phyloP scores from a whole-genome alignment of 92 coral and sea anemone genomes.

The Porites rus region DNA sequence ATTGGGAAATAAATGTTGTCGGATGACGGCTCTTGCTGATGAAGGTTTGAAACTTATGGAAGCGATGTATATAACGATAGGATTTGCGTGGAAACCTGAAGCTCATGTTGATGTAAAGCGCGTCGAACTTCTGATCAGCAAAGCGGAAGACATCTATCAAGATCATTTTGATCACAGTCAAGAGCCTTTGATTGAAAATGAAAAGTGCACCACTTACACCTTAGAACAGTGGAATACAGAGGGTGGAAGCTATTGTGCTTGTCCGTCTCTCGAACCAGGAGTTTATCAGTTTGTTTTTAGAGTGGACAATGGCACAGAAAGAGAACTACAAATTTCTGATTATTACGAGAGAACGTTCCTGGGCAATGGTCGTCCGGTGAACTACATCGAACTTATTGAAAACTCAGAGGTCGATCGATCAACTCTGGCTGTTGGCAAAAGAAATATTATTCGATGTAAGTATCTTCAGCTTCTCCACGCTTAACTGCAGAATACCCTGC shows the following conservation, averaged over 20 bases:
- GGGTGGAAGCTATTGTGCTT: conserved; percentile 42
- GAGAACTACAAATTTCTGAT: conserved; percentile 32
- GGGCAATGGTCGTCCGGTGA: conserved; percentile 48
- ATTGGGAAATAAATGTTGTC: background rate
- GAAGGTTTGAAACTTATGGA: background rate
- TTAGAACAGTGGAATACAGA: conserved; percentile 52
- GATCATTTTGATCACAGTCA: conserved; percentile 20
- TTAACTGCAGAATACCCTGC: too few relatives aligned
- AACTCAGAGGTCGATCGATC: background rate
- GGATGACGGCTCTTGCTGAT: background rate
- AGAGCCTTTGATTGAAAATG: background rate
- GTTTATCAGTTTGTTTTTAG: conserved; percentile 53
- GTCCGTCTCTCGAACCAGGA: conserved; percentile 48
- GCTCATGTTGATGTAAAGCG: conserved; percentile 2
- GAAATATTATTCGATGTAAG: conserved; percentile 21
- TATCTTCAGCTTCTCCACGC: background rate
- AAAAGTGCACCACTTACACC: conserved; percentile 23
- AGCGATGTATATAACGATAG: conserved; percentile 15
- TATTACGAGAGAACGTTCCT: conserved; percentile 35
- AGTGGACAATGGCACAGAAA: conserved; percentile 33
- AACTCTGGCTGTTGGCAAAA: background rate
- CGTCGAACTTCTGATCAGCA: conserved; percentile 44
- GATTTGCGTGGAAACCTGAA: conserved; percentile 53
- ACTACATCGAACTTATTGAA: conserved; percentile 37
- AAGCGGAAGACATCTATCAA: conserved; percentile 41